Base-by-base conservation (phyloP, 2,888 invertebrate genomes). In the Entomobrya proxima region DNA sequence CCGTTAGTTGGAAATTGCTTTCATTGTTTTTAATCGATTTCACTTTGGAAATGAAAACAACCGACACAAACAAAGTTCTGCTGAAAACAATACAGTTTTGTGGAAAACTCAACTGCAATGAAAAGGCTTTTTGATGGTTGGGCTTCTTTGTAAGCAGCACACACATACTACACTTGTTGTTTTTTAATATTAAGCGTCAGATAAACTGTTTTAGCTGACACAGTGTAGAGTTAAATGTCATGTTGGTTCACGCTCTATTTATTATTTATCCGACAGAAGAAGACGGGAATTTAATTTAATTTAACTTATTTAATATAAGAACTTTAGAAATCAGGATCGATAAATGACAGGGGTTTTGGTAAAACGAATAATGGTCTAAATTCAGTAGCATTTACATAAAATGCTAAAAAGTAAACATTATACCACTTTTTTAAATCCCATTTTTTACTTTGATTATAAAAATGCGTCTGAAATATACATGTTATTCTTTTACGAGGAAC, bases 231-330 rank as follows among this genome's bases (percentile, higher is more conserved):
- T 4, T 7, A 18, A n/a, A 50, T 50, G 1, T 50, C 11, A 7
- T 50, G 50, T 50, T 52, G 7, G 52, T 52, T 24, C 50, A 18
- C 21, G 21, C 24, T 21, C 3, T 18, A 50, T 18, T 2, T 27
- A 7, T 52, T 52, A 21, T 24, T n/a, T 50, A 6, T 50, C n/a
- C 11, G 50, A 18, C 21, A 24, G 52, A 52, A 50, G 5, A 50
- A 52, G 24, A 52, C 21, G 32, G 55, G 18, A 76, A 55, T 76
- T 76, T 76, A 55, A 76, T 76, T 55, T 76, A 52, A 76, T 76
- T 76, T 55, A 76, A 76, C 50, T 47, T 50, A 27, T 47, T 55
- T 55, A 37, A 55, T 21, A 55, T 7, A 52, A 32, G 55, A 35
- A 52, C 52, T 37, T 55, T 35, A 13, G 55, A n/a, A n/a, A 50